These are phyloP conservation scores for Caenorhabditis inopinata DNA, from an alignment of 1,140 invertebrate genomes.

Conservation along the genomic window DNA sequence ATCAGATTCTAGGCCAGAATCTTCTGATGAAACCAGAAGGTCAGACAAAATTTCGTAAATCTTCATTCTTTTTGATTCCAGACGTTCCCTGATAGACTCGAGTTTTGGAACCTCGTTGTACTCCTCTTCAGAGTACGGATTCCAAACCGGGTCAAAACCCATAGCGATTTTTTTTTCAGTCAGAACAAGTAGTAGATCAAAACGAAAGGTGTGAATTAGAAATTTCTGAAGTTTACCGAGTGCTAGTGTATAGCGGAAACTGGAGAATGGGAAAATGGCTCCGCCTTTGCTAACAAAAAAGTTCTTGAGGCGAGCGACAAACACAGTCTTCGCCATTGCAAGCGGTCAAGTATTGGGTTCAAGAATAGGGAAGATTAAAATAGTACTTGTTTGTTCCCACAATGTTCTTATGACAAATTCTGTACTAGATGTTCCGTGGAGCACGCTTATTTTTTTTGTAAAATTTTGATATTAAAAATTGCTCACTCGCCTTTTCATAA, in stretches of 20 bases:
- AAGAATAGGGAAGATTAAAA: not conserved
- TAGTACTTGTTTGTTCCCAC: conserved; percentile 2
- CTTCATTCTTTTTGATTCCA: not conserved
- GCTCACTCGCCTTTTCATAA: conserved; percentile 4
- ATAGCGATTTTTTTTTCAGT: not conserved
- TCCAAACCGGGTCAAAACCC: not conserved
- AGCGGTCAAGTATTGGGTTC: conserved; percentile 2
- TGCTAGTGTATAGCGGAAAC: not conserved
- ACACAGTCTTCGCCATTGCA: conserved; percentile 4
- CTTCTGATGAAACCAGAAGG: not conserved
- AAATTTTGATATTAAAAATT: not conserved
- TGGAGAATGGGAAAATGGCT: not conserved
- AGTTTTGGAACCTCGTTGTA: not conserved
- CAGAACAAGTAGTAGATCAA: not conserved
- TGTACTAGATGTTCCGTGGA: too few species aligned
- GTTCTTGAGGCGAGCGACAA: conserved; percentile 20
- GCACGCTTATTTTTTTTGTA: not conserved
- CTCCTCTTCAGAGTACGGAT: conserved; percentile 15
- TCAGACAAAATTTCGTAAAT: not conserved
- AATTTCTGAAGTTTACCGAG: not conserved
- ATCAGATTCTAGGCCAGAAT: conserved; percentile 20
- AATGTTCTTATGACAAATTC: too few species aligned
- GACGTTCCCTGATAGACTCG: not conserved
- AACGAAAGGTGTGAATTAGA: conserved; percentile 6
- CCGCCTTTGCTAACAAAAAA: conserved; percentile 29